A percentile compares a stretch with the other conserved stretches of the same genome.
These are phyloP conservation scores for Acheta domesticus DNA, from an alignment of 2,888 invertebrate species.

Conservation along the genomic window DNA sequence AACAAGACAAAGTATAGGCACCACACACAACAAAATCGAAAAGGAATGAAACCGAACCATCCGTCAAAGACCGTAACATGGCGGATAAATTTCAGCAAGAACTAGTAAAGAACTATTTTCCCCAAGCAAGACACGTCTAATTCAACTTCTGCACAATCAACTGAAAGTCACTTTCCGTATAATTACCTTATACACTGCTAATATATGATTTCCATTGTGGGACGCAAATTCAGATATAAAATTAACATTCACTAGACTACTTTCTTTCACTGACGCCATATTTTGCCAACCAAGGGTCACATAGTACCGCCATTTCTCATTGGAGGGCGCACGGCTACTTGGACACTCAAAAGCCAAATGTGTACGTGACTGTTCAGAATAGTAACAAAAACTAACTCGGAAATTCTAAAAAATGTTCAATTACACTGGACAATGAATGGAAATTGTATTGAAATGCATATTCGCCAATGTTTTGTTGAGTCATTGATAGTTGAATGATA, in stretches of 20 bases:
- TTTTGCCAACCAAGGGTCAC: constrained; percentile 32
- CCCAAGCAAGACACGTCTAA: background rate
- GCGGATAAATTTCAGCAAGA: constrained; percentile 30
- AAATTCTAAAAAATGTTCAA: too few relatives aligned
- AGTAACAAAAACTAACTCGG: too few relatives aligned
- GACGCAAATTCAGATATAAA: constrained; percentile 27
- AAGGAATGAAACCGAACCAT: constrained; percentile 23
- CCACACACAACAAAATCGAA: constrained; percentile 26
- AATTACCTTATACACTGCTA: constrained; percentile 30
- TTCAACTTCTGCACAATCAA: background rate
- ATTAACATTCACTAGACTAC: constrained; percentile 27
- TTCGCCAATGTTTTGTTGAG: too few relatives aligned
- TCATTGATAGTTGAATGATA: too few relatives aligned
- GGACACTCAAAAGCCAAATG: background rate
- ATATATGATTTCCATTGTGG: constrained; percentile 28
- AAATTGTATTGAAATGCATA: too few relatives aligned
- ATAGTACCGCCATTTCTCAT: constrained; percentile 35
- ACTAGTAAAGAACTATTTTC: constrained; percentile 24
- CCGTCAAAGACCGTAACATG: constrained; percentile 32
- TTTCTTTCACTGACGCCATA: constrained; percentile 33
- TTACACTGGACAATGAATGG: too few relatives aligned
- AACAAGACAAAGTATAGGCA: background rate
- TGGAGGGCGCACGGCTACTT: constrained; percentile 25
- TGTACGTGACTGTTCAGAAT: too few relatives aligned
- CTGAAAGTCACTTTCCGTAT: background rate